These are phyloP conservation scores for Microtus richardsoni DNA, from an alignment of 2,113 vertebrate species.

Conservation along the genomic window DNA sequence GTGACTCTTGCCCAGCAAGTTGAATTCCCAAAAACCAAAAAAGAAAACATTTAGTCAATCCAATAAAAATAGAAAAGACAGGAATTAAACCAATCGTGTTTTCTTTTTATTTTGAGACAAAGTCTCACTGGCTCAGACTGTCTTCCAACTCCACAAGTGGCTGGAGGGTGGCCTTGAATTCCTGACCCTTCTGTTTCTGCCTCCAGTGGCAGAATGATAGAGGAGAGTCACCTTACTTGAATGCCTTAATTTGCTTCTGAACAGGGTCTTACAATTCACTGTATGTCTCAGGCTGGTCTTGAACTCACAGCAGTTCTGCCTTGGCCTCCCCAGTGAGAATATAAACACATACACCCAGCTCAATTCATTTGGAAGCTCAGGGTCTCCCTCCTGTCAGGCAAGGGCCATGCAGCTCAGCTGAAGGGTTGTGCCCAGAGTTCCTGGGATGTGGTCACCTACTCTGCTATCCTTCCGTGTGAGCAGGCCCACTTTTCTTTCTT, in stretches of 20 bases:
- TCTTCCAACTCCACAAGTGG: too few relatives aligned
- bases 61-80: background rate
- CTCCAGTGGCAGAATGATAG: too few relatives aligned
- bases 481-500: too few relatives aligned
- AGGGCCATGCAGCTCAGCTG: background rate
- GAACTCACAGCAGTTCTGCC: background rate
- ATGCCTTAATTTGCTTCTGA: background rate
- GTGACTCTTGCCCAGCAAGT: background rate
- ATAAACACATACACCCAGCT: background rate
- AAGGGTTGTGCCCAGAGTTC: background rate
- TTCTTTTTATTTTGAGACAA: background rate
- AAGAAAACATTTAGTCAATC: background rate
- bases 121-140: background rate
- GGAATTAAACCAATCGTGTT: background rate
- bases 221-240: background rate
- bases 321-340: background rate
- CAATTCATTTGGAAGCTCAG: background rate
- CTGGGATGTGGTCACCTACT: background rate
- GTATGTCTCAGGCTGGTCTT: background rate
- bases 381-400: background rate
- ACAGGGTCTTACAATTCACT: background rate
- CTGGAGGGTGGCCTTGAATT: too few relatives aligned
- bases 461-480: too few relatives aligned
- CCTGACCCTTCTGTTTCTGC: too few relatives aligned
- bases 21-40: background rate